Evolutionary conservation across 2,888 invertebrate species (phyloP).

Genomic region (Boloria selene): DNA sequence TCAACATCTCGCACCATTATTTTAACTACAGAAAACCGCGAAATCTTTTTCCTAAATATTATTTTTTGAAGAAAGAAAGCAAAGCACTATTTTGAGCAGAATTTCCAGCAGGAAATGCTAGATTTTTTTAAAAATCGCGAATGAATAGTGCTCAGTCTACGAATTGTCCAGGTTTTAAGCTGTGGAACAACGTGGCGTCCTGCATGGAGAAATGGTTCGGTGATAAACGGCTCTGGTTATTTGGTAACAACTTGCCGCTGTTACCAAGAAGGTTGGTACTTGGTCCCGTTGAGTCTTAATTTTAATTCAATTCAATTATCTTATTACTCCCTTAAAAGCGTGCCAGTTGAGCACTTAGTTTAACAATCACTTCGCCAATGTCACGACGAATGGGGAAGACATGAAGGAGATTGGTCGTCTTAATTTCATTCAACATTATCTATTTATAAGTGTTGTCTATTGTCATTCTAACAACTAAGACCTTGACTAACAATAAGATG

Average conservation of each 20-base stretch:
- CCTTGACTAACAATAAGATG: too few species aligned
- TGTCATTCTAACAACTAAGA: neutral
- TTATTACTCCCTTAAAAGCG: too few species aligned
- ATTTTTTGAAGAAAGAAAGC: neutral
- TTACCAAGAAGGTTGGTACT: slow-evolving; percentile 89
- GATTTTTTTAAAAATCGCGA: slow-evolving; percentile 59
- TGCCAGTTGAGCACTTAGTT: too few species aligned
- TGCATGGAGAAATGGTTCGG: slow-evolving; percentile 97
- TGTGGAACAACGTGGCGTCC: slow-evolving; percentile 79
- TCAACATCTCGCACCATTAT: slow-evolving; percentile 47
- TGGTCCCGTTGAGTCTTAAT: slow-evolving; percentile 46
- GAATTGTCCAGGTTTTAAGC: slow-evolving; percentile 61
- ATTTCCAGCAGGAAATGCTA: slow-evolving; percentile 65
- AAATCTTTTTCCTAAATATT: slow-evolving; percentile 39
- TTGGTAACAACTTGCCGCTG: slow-evolving; percentile 93
- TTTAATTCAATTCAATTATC: neutral
- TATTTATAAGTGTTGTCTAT: neutral
- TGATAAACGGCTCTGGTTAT: slow-evolving; percentile 94
- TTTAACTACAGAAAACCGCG: slow-evolving; percentile 19
- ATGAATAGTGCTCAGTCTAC: slow-evolving; percentile 53
- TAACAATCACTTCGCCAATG: too few species aligned
- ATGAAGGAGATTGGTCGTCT: too few species aligned
- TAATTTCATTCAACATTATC: too few species aligned
- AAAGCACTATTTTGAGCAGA: slow-evolving; percentile 45
- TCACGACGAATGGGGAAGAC: too few species aligned